phyloP scores from a whole-genome alignment of 2,113 vertebrate species.

The Notechis scutatus region DNA sequence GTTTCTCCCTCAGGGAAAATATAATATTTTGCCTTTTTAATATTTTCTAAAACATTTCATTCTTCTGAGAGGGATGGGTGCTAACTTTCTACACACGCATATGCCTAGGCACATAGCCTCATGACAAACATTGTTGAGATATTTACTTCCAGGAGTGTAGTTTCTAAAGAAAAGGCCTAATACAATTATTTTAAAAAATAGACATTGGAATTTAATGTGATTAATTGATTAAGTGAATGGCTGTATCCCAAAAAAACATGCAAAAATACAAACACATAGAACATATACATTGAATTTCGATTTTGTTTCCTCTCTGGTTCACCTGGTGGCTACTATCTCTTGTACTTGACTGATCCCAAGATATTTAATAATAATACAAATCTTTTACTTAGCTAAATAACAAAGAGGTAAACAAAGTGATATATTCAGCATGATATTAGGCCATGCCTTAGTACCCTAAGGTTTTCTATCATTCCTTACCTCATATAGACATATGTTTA shows the following conservation, averaged over 20 bases:
- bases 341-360: neutral
- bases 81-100: neutral
- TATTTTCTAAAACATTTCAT: too few relatives aligned
- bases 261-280: neutral
- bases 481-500: neutral
- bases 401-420: neutral
- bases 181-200: neutral
- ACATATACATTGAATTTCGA: neutral
- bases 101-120: neutral
- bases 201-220: neutral
- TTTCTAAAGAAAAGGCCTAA: neutral
- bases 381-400: neutral
- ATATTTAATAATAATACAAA: neutral
- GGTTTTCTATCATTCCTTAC: neutral
- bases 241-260: neutral
- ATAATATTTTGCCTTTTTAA: too few relatives aligned
- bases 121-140: neutral
- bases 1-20: too few relatives aligned
- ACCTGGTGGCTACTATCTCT: neutral
- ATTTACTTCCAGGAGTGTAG: neutral
- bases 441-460: neutral
- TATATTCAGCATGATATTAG: neutral
- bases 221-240: neutral
- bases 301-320: neutral
- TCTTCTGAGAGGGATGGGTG: too few relatives aligned